These are phyloP conservation scores for Ameiurus melas DNA, from an alignment of 2,113 vertebrate species.

Conservation along the genomic window DNA sequence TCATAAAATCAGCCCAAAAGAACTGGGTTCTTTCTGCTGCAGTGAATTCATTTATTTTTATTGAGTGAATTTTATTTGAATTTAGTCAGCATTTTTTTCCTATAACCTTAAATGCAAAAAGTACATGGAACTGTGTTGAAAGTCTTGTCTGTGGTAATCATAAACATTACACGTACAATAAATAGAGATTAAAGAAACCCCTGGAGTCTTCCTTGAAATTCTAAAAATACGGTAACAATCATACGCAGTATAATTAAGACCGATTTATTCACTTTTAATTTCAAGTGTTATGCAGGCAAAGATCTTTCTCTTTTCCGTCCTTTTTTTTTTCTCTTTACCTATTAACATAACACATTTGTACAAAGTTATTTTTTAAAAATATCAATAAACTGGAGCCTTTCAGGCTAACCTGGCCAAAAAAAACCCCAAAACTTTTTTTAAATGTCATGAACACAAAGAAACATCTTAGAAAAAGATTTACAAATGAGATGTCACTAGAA, in stretches of 20 bases:
- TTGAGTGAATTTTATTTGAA: not conserved
- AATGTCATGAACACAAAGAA: slow-evolving; percentile 88
- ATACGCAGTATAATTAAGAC: slow-evolving; percentile 53
- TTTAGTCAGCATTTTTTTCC: not conserved
- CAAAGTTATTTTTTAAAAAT: slow-evolving; percentile 98
- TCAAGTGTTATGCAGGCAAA: slow-evolving; percentile 95
- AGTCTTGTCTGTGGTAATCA: not conserved
- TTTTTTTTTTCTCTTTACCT: slow-evolving; percentile 85
- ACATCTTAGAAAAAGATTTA: slow-evolving; percentile 95
- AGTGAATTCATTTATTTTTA: not conserved
- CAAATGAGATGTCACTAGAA: slow-evolving; percentile 99
- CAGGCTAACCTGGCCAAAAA: slow-evolving; percentile 91
- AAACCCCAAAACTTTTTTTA: slow-evolving; percentile 72
- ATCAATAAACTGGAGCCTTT: slow-evolving; percentile 91
- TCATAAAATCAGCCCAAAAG: not conserved
- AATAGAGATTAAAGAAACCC: not conserved
- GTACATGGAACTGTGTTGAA: not conserved
- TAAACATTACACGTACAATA: not conserved
- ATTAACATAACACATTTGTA: slow-evolving; percentile 96
- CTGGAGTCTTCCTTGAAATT: not conserved
- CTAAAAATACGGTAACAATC: slow-evolving; percentile 3
- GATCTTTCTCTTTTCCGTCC: slow-evolving; percentile 78
- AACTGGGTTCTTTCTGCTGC: not conserved
- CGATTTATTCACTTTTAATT: slow-evolving; percentile 91
- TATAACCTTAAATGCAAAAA: not conserved